phyloP scores from a whole-genome alignment of 2,797 vertebrate genomes.

The Limosa lapponica region DNA sequence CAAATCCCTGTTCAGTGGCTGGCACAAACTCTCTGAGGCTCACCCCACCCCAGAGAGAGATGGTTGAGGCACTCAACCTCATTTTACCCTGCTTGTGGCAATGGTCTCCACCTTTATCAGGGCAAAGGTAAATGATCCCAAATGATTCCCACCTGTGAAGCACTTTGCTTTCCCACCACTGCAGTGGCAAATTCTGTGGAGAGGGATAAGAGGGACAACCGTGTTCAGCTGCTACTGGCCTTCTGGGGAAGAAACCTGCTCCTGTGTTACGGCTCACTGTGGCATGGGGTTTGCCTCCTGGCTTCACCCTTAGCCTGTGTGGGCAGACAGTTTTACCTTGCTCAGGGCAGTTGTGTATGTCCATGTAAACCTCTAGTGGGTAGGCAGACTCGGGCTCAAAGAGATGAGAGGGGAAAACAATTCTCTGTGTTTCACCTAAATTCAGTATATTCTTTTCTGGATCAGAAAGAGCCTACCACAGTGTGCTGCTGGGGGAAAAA shows the following conservation, averaged over 20 bases:
- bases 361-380: not conserved
- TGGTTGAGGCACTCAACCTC: not conserved
- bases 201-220: not conserved
- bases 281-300: not conserved
- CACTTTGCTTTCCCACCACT: not conserved
- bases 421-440: not conserved
- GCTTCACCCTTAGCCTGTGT: not conserved
- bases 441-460: not conserved
- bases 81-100: not conserved
- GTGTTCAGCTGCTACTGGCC: not conserved
- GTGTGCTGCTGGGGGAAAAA: rapidly evolving
- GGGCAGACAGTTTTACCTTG: not conserved
- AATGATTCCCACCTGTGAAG: not conserved
- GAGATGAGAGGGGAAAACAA: not conserved
- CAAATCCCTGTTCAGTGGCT: not conserved
- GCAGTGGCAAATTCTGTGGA: not conserved
- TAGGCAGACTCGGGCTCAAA: not conserved
- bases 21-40: rapidly evolving
- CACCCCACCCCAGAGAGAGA: not conserved
- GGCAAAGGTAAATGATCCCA: not conserved
- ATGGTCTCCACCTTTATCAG: not conserved
- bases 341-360: not conserved
- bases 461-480: not conserved
- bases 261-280: not conserved
- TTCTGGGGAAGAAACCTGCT: not conserved